phyloP scores from a whole-genome alignment of 2,797 vertebrate genomes.

The Holocentrus rufus region DNA sequence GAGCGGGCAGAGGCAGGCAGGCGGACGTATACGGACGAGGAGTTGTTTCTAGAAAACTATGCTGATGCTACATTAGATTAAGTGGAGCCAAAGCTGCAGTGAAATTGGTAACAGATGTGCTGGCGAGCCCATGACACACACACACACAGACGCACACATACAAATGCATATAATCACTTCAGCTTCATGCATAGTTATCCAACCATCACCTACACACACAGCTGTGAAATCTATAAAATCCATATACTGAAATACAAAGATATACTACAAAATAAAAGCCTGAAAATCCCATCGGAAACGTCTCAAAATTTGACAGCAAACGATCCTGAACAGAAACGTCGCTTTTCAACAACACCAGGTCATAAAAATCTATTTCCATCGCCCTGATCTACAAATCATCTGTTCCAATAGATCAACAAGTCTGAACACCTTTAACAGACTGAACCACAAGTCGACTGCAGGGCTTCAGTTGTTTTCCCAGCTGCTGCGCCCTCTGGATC shows the following conservation, averaged over 20 bases:
- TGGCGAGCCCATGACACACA: slow-evolving; percentile 37
- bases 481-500: not conserved
- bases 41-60: slow-evolving; percentile 35
- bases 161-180: slow-evolving; percentile 33
- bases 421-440: not conserved
- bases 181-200: slow-evolving; percentile 15
- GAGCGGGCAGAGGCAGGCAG: not conserved
- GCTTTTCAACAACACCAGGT: not conserved
- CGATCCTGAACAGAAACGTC: not conserved
- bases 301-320: not conserved
- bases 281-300: not conserved
- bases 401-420: slow-evolving; percentile 1
- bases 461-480: slow-evolving; percentile 4
- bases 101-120: slow-evolving; percentile 80
- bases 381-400: slow-evolving; percentile 7
- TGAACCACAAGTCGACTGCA: not conserved
- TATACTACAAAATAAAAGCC: not conserved
- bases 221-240: slow-evolving; percentile 2
- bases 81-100: slow-evolving; percentile 48
- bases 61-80: slow-evolving; percentile 49
- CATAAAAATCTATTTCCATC: too few species aligned
- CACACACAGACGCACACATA: slow-evolving; percentile 13
- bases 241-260: not conserved
- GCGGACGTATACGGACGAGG: slow-evolving; percentile 20
- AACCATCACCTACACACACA: slow-evolving; percentile 15